Conservation (phyloP, 2,797 vertebrate genomes). For the Numenius phaeopus region DNA sequence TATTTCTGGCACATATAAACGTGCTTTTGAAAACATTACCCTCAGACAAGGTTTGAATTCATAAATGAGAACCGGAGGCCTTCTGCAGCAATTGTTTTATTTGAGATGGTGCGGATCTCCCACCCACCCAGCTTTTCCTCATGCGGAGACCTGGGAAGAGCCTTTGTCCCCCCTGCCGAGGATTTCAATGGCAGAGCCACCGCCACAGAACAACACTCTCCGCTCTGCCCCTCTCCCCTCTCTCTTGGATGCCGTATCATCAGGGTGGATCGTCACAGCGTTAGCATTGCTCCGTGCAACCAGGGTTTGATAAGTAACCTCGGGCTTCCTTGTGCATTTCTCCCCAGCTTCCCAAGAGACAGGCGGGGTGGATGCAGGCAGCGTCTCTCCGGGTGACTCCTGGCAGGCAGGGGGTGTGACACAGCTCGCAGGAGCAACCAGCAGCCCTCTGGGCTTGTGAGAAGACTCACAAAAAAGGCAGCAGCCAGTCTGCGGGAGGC, state of each 20-base stretch:
- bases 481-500: not conserved
- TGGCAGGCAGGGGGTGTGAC: not conserved
- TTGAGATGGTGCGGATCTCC: not conserved
- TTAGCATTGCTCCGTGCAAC: not conserved
- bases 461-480: not conserved
- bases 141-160: not conserved
- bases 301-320: not conserved
- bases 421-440: not conserved
- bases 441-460: not conserved
- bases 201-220: not conserved
- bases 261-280: rapidly evolving
- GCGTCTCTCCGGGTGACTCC: not conserved
- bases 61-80: not conserved
- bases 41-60: not conserved
- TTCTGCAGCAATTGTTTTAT: not conserved
- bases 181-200: not conserved
- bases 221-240: not conserved
- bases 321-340: not conserved
- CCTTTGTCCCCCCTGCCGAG: not conserved
- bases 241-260: not conserved
- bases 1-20: not conserved
- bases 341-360: not conserved
- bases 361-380: not conserved
- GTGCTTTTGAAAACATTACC: not conserved
- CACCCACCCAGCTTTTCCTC: not conserved